Conservation (phyloP, 2,888 invertebrate species). For the Troglohyphantes excavatus region DNA sequence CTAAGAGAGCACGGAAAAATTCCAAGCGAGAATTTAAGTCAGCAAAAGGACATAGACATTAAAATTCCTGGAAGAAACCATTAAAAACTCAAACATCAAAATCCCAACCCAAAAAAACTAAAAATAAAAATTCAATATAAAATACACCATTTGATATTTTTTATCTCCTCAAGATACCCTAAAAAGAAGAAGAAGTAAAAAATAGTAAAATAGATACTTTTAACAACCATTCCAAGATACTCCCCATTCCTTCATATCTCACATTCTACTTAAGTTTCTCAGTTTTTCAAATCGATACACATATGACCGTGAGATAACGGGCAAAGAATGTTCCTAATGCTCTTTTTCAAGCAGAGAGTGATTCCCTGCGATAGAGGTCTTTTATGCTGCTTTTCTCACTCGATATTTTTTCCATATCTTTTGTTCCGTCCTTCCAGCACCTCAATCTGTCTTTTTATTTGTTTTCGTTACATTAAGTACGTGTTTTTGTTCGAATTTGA, state of each 20-base stretch:
- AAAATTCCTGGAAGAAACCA: no score
- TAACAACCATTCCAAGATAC: constrained; percentile 2
- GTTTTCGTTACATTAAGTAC: constrained; percentile 61
- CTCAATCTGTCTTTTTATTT: constrained; percentile 52
- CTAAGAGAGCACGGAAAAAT: no score
- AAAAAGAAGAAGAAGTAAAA: constrained; percentile 1
- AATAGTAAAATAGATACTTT: constrained; percentile 1
- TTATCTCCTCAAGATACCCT: neutral
- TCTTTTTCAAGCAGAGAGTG: constrained; percentile 27
- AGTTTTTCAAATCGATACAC: constrained; percentile 48
- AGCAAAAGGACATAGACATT: no score
- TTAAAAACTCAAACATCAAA: no score
- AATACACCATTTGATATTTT: neutral
- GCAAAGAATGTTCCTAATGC: constrained; percentile 37
- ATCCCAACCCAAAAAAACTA: no score
- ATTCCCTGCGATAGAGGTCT: constrained; percentile 47
- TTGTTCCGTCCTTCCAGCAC: constrained; percentile 13
- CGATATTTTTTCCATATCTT: constrained; percentile 8
- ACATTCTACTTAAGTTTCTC: constrained; percentile 38
- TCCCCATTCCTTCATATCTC: neutral
- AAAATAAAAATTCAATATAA: no score
- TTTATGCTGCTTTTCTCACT: neutral
- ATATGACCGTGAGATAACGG: constrained; percentile 45
- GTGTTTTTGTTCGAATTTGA: constrained; percentile 55
- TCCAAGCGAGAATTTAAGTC: no score